Evolutionary conservation across 2,888 invertebrate species (phyloP), one percentile per base, ranked within the genome.

Genomic region (Cynaeus angustus): DNA sequence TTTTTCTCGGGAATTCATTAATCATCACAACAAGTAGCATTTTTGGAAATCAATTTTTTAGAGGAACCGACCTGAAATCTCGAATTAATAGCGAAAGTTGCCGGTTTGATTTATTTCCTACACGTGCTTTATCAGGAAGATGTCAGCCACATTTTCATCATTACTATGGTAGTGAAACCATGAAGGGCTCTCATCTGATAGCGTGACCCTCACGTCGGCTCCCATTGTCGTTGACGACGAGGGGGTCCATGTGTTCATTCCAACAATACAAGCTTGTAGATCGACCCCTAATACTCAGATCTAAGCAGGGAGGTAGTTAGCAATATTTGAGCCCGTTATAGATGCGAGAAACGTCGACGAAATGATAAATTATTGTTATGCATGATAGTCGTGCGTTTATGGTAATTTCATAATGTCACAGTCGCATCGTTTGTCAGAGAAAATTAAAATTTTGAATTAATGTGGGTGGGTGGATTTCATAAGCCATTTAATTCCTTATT

Each of bases 101-200:
- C 38, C 14, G 12, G 14, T 6, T 9, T 59, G 59, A 59, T 59
- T 45, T 30, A 45, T 59, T 12, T 58, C 56, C 45, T 65, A 71
- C 71, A 72, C 71, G 73, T 72, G 73, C 71, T 73, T 52, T 66
- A 72, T 73, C 73, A 70, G 59, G 16, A 26, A 61, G 56, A 58
- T 71, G 69, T 72, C 71, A 72, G 46, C 16, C 52, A 45, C 70
- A 72, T 61, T 64, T 53, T 21, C 64, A 50, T 62, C 48, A 30
- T 33, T 48, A 37, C 37, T 16, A 59, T 43, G 58, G 26, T 37
- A 56, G 55, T 45, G 50, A 43, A 52, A 43, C 41, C n/a, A n/a
- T n/a, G n/a, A n/a, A 66, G 56, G 58, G 58, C 52, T 37, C 61
- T 53, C 56, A 56, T 58, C 46, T 14, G 53, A 53, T 53, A 50